These are phyloP conservation scores for Antechinus stuartii DNA, from an alignment of 2,113 vertebrate genomes.

Conservation along the genomic window DNA sequence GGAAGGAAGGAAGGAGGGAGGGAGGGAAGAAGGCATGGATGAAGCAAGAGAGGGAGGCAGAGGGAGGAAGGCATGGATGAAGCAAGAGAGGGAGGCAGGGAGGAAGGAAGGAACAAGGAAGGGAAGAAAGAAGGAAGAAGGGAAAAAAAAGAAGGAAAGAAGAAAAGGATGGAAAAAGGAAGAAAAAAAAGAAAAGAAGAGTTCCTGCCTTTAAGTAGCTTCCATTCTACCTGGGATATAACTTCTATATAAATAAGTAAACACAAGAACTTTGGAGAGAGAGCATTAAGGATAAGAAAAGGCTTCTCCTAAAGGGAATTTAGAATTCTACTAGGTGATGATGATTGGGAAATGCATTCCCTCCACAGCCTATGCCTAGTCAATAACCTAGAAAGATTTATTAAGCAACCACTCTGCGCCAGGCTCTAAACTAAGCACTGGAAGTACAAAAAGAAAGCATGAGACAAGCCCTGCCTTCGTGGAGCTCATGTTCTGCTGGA, in stretches of 20 bases:
- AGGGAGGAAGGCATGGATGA: too few relatives aligned
- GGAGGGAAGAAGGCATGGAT: too few relatives aligned
- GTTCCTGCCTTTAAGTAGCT: background rate
- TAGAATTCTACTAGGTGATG: background rate
- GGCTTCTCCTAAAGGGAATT: background rate
- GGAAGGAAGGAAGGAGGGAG: too few relatives aligned
- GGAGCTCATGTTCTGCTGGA: background rate
- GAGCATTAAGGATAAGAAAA: background rate
- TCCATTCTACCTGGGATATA: background rate
- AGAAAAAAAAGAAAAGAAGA: background rate
- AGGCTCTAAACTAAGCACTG: background rate
- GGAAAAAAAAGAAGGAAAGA: fast-evolving
- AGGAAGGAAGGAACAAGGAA: too few relatives aligned
- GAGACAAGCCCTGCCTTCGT: background rate
- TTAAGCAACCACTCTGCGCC: background rate
- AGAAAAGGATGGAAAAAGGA: background rate
- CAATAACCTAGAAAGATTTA: background rate
- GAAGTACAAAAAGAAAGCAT: background rate
- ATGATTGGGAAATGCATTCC: background rate
- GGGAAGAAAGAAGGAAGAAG: fast-evolving
- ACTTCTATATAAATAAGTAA: background rate
- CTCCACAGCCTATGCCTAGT: background rate
- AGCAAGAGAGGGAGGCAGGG: too few relatives aligned
- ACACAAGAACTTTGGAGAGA: background rate
- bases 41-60: too few relatives aligned